A percentile compares a stretch with the other conserved stretches of the same genome.
Evolutionary conservation across 64 coral and sea anemone species (phyloP).

Genomic region (Hydrozoanthus tunicans): DNA sequence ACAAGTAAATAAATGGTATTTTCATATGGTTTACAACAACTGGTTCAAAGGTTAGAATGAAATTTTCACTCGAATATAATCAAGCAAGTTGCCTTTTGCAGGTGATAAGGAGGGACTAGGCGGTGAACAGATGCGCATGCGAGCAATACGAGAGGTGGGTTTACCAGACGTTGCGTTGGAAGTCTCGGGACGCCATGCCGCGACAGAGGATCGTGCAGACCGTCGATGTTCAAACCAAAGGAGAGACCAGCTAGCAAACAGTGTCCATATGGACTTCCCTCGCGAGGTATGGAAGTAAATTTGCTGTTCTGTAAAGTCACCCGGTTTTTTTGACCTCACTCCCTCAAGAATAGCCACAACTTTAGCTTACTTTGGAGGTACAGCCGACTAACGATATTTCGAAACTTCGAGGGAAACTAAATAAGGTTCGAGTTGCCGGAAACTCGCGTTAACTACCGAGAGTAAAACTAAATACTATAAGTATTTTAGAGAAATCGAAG

Average conservation of each 20-base stretch:
- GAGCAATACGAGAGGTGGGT: slow-evolving; percentile 54
- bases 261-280: background rate
- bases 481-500: too few species aligned
- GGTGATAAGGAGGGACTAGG: slow-evolving; percentile 36
- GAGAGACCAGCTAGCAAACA: background rate
- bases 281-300: slow-evolving; percentile 1
- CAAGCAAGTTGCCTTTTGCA: background rate
- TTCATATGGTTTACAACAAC: too few species aligned
- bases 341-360: background rate
- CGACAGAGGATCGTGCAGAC: background rate
- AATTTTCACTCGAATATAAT: too few species aligned
- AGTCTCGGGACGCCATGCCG: background rate
- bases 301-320: background rate
- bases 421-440: too few species aligned
- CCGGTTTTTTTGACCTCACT: background rate
- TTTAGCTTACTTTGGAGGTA: background rate
- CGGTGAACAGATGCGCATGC: slow-evolving; percentile 20
- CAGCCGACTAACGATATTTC: too few species aligned
- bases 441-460: too few species aligned
- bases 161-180: slow-evolving; percentile 66
- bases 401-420: too few species aligned
- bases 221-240: background rate
- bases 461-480: too few species aligned
- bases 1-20: too few species aligned
- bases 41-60: too few species aligned